Evolutionary conservation across 2,888 invertebrate species (phyloP), one percentile per base, ranked within the genome.

Genomic region (Scaptomyza parva): DNA sequence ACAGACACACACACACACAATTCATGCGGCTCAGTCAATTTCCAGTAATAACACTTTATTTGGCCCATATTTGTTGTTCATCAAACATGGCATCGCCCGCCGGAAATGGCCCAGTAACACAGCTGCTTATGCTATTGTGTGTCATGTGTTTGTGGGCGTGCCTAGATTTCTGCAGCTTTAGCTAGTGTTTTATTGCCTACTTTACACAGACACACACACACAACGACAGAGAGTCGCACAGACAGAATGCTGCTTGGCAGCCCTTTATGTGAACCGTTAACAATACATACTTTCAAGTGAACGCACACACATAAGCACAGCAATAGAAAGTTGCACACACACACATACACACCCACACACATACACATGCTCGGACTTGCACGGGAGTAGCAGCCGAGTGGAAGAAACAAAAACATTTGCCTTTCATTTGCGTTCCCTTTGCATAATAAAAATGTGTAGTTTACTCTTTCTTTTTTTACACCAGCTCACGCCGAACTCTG

Each of bases 361-460:
- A 54, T 26, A 24, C 14, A 40, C 35, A 51, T 18, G 22, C 35
- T 48, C 12, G 40, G 37, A 45, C 39, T 28, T 24, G 48, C 53
- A 53, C 17, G 22, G 65, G 28, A 45, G 43, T 45, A 73, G 60
- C 61, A 73, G 55, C 66, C 60, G 72, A 72, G 72, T 73, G 73
- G 59, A 75, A 69, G 85, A 83, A 84, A 76, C 73, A 83, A 85
- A 83, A 85, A 85, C 86, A 86, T 85, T 86, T 85, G 84, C 84
- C 81, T 85, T 85, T 81, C 84, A 86, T 86, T 85, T 85, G 79
- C 73, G 83, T 83, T 77, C 86, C 78, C 81, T 86, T 86, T 85
- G 84, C 86, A 86, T 85, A 86, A 83, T 85, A 85, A 85, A 85
- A 86, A 85, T 83, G 84, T 83, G 76, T 86, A 85, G 86, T 85